Base-by-base conservation (phyloP, 37 sponge, comb jelly and placozoan genomes). In the Eunapius fragilis region DNA sequence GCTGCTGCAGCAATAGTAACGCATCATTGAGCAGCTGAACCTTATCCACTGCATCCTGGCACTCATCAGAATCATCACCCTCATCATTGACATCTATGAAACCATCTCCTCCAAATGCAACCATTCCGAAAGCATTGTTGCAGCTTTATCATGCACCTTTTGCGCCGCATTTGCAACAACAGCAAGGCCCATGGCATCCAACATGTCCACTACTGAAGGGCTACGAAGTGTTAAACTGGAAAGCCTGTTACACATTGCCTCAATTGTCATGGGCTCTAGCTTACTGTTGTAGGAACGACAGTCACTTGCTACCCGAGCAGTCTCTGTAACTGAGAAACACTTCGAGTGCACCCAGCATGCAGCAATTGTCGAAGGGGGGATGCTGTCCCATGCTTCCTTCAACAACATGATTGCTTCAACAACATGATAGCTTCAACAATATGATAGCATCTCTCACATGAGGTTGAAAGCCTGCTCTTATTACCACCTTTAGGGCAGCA, bases 401-500 rank as follows among this genome's bases (percentile, higher is more conserved):
- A 58, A 58, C 17, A 58, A 58, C n/a, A n/a, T n/a, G n/a, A n/a
- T n/a, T n/a, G n/a, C n/a, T n/a, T n/a, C n/a, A n/a, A n/a, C n/a
- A n/a, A n/a, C n/a, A n/a, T n/a, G n/a, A n/a, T n/a, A n/a, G n/a
- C n/a, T n/a, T n/a, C n/a, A n/a, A n/a, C n/a, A n/a, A n/a, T 17
- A 58, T 58, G 58, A 58, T 58, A 58, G 58, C 58, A 58, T 58
- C 14, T 58, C 58, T 11, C 58, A 58, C 58, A 58, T 58, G 58
- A 58, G 58, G 58, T 58, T 58, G 58, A 31, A 49, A 79, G 32
- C 77, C 35, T 76, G 26, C 25, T 37, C 49, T 5, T 79, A 79
- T 30, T 30, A n/a, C 49, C 30, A 49, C 49, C 79, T 79, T 79
- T 30, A 48, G 79, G 25, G 79, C 36, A 79, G 50, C 79, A 79